Evolutionary conservation across 1,140 invertebrate species (phyloP).

Genomic region (Atta colombica): DNA sequence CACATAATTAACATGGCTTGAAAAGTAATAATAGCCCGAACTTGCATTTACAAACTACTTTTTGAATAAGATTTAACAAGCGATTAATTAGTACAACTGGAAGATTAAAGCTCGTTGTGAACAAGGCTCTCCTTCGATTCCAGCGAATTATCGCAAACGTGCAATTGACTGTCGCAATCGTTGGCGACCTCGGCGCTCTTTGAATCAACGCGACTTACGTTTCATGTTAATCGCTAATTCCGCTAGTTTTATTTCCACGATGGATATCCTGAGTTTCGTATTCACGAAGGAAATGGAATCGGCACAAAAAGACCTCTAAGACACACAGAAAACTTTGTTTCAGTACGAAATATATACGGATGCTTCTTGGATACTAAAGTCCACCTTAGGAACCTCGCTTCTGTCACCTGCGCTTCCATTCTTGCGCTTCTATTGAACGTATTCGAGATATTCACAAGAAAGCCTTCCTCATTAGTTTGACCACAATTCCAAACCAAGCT

Average conservation of each 20-base stretch:
- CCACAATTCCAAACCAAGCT: constrained; percentile 36
- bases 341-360: background rate
- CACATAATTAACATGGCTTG: background rate
- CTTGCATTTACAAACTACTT: background rate
- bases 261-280: constrained; percentile 7
- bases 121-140: constrained; percentile 1
- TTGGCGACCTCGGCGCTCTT: background rate
- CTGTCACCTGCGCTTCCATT: constrained; percentile 8
- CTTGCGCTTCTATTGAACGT: background rate
- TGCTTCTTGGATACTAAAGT: constrained; percentile 3
- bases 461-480: constrained; percentile 45
- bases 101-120: constrained; percentile 23
- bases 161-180: constrained; percentile 23
- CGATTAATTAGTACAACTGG: background rate
- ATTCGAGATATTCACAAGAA: constrained; percentile 38
- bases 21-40: background rate
- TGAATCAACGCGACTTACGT: constrained; percentile 11
- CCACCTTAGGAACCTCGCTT: background rate
- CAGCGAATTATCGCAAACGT: constrained; percentile 18
- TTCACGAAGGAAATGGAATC: constrained; percentile 3
- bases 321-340: background rate
- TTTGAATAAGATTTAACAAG: constrained; percentile 35
- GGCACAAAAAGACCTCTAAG: constrained; percentile 22
- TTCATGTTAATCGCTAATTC: constrained; percentile 3
- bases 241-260: constrained; percentile 40